Conservation (phyloP, 2,888 invertebrate species). For the Nephrotoma appendiculata region DNA sequence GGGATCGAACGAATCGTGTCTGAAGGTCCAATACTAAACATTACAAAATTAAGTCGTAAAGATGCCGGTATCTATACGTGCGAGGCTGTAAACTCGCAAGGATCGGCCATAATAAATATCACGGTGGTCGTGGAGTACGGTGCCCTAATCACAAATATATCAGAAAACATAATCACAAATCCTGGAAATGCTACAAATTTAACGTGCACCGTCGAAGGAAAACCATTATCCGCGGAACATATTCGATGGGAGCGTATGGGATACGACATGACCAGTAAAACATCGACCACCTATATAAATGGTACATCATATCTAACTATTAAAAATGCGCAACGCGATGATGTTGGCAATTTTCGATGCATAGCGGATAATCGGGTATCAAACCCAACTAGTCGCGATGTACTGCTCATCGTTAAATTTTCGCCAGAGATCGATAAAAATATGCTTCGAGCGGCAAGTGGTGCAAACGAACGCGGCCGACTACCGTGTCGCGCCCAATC, state of each 20-base stretch:
- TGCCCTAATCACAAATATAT: slow-evolving; percentile 61
- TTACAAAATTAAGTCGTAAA: slow-evolving; percentile 60
- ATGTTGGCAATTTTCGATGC: slow-evolving; percentile 80
- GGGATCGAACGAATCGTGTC: slow-evolving; percentile 45
- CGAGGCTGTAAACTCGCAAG: slow-evolving; percentile 79
- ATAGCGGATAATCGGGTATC: slow-evolving; percentile 82
- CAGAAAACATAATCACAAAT: slow-evolving; percentile 57
- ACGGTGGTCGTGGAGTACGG: slow-evolving; percentile 79
- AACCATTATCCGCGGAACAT: slow-evolving; percentile 66
- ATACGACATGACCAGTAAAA: slow-evolving; percentile 53
- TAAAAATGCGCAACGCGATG: slow-evolving; percentile 60
- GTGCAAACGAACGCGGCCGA: slow-evolving; percentile 41
- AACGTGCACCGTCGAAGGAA: slow-evolving; percentile 67
- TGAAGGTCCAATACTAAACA: slow-evolving; percentile 67
- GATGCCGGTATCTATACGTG: slow-evolving; percentile 79
- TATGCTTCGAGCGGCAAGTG: slow-evolving; percentile 66
- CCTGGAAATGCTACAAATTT: slow-evolving; percentile 68
- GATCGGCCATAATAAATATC: slow-evolving; percentile 60
- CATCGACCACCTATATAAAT: slow-evolving; percentile 53
- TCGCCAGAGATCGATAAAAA: slow-evolving; percentile 79
- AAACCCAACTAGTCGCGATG: slow-evolving; percentile 52
- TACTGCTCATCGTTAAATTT: slow-evolving; percentile 79
- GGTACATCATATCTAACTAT: slow-evolving; percentile 66
- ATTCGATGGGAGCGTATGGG: slow-evolving; percentile 70
- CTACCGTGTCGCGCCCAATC: slow-evolving; percentile 56